Evolutionary conservation across 2,888 invertebrate genomes (phyloP).

Genomic region (Notodonta dromedarius): DNA sequence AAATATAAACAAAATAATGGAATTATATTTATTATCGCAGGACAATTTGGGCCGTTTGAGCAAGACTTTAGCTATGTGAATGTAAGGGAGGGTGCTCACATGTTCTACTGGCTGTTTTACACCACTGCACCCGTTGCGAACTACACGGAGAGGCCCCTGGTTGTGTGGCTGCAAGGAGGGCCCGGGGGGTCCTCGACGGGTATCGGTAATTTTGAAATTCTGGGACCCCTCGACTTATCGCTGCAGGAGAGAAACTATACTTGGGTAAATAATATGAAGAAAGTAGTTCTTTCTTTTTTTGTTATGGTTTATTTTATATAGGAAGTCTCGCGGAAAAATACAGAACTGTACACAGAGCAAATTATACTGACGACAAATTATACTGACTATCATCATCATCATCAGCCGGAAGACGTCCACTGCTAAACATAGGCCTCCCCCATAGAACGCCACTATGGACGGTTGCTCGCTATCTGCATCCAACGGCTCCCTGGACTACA

Average conservation of each 20-base stretch:
- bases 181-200: slow-evolving; percentile 92
- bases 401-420: too few species aligned
- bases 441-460: too few species aligned
- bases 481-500: too few species aligned
- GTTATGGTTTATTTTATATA: too few species aligned
- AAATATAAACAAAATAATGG: slow-evolving; percentile 8
- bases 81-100: slow-evolving; percentile 89
- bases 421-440: too few species aligned
- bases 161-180: slow-evolving; percentile 96
- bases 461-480: too few species aligned
- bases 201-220: slow-evolving; percentile 94
- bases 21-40: slow-evolving; percentile 37
- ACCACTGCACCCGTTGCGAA: slow-evolving; percentile 85
- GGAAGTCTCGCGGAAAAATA: too few species aligned
- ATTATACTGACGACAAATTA: too few species aligned
- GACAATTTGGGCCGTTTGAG: slow-evolving; percentile 83
- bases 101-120: slow-evolving; percentile 95
- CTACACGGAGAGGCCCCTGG: slow-evolving; percentile 87
- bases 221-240: slow-evolving; percentile 88
- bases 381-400: too few species aligned
- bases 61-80: slow-evolving; percentile 91
- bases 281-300: too few species aligned
- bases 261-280: slow-evolving; percentile 85
- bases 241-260: slow-evolving; percentile 88
- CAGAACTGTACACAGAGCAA: too few species aligned